These are phyloP conservation scores for Botia kubotai DNA, from an alignment of 2,797 vertebrate genomes.

Conservation along the genomic window DNA sequence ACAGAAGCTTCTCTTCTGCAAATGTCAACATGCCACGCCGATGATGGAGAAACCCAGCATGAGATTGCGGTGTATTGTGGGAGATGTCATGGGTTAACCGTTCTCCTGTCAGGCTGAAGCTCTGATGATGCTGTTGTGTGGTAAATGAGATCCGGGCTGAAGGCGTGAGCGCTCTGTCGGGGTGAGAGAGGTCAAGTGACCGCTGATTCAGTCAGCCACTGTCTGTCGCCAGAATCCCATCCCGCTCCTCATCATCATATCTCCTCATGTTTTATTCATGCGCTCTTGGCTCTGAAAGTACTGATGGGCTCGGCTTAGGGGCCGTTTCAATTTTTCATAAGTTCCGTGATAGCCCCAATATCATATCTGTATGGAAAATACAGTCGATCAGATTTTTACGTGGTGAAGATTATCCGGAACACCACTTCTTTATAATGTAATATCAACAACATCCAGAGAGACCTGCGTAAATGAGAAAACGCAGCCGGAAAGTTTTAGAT, in stretches of 20 bases:
- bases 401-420: slow-evolving; percentile 38
- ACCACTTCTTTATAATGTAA: slow-evolving; percentile 17
- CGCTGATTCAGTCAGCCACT: slow-evolving; percentile 38
- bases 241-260: slow-evolving; percentile 63
- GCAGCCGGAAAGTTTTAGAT: slow-evolving; percentile 16
- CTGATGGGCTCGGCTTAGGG: slow-evolving; percentile 48
- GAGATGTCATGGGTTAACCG: slow-evolving; percentile 50
- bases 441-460: slow-evolving; percentile 7
- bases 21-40: neutral
- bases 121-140: slow-evolving; percentile 30
- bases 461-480: neutral
- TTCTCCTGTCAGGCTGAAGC: slow-evolving; percentile 49
- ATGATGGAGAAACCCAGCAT: slow-evolving; percentile 5
- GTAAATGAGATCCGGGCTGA: slow-evolving; percentile 46
- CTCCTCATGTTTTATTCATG: slow-evolving; percentile 72
- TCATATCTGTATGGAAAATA: slow-evolving; percentile 56
- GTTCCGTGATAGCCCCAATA: slow-evolving; percentile 58
- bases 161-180: slow-evolving; percentile 3
- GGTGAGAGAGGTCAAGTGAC: slow-evolving; percentile 53
- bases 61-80: slow-evolving; percentile 2
- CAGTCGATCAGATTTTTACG: slow-evolving; percentile 45
- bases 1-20: slow-evolving; percentile 20
- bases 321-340: slow-evolving; percentile 66
- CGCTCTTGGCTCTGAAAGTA: slow-evolving; percentile 56
- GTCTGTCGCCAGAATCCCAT: slow-evolving; percentile 56